Percentiles rank a stretch among this genome's conserved stretches.
Evolutionary conservation across 2,113 vertebrate genomes (phyloP).

Genomic region (Rousettus leschenaultii): DNA sequence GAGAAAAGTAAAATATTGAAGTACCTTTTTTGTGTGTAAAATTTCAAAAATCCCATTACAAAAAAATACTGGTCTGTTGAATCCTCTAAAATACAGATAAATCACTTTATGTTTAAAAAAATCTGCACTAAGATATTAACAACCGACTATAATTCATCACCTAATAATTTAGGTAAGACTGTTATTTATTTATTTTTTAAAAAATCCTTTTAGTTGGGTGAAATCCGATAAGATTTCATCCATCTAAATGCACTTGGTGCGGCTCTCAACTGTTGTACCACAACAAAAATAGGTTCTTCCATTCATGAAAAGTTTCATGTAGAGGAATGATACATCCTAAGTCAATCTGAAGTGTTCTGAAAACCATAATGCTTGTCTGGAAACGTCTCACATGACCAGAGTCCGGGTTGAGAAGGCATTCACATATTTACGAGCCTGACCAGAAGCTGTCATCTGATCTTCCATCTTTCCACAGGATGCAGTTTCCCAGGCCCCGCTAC

Average conservation of each 20-base stretch:
- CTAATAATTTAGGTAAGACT: slow-evolving; percentile 88
- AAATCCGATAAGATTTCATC: slow-evolving; percentile 89
- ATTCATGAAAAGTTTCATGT: slow-evolving; percentile 81
- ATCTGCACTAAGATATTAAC: slow-evolving; percentile 80
- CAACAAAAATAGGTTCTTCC: slow-evolving; percentile 89
- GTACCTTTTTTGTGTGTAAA: slow-evolving; percentile 77
- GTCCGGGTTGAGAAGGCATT: slow-evolving; percentile 91
- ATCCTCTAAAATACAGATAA: slow-evolving; percentile 79
- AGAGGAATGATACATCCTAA: slow-evolving; percentile 85
- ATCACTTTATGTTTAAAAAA: slow-evolving; percentile 74
- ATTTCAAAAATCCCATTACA: slow-evolving; percentile 72
- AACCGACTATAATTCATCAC: slow-evolving; percentile 81
- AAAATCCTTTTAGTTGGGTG: slow-evolving; percentile 91
- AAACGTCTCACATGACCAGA: slow-evolving; percentile 91
- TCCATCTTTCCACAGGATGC: slow-evolving; percentile 92
- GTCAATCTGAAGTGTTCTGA: slow-evolving; percentile 85
- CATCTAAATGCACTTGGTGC: slow-evolving; percentile 90
- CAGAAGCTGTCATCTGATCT: slow-evolving; percentile 88
- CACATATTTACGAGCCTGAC: slow-evolving; percentile 92
- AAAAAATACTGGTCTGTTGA: slow-evolving; percentile 86
- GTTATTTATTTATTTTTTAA: slow-evolving; percentile 73
- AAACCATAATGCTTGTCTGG: slow-evolving; percentile 84
- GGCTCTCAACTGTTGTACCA: slow-evolving; percentile 98
- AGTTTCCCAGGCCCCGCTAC: slow-evolving; percentile 90
- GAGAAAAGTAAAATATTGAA: slow-evolving; percentile 80